Conservation (phyloP, 2,797 vertebrate species). For the Fistularia commersonii region DNA sequence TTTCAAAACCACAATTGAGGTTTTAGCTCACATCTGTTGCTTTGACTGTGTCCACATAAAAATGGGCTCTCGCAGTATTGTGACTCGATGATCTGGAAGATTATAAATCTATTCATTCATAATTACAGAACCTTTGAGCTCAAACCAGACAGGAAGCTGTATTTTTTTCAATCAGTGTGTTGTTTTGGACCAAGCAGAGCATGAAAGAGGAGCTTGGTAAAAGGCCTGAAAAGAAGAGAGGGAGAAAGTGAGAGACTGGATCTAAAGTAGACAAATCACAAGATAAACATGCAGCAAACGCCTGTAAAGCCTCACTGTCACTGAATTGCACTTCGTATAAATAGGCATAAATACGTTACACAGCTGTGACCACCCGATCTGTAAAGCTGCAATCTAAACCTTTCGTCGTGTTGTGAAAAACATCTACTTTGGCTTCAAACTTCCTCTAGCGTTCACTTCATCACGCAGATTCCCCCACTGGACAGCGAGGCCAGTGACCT, state of each 20-base stretch:
- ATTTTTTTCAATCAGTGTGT: not conserved
- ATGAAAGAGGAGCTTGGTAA: slow-evolving; percentile 12
- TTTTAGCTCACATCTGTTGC: too few relatives aligned
- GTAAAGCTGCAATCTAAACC: slow-evolving; percentile 13
- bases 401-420: slow-evolving; percentile 1
- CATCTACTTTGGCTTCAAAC: not conserved
- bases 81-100: slow-evolving; percentile 12
- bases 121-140: slow-evolving; percentile 14
- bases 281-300: slow-evolving; percentile 45
- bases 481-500: not conserved
- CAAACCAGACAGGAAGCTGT: too few relatives aligned
- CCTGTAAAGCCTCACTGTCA: slow-evolving; percentile 32
- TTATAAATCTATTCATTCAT: slow-evolving; percentile 12
- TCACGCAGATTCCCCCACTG: not conserved
- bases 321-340: slow-evolving; percentile 40
- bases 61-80: too few relatives aligned
- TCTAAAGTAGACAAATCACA: slow-evolving; percentile 19
- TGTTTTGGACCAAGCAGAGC: slow-evolving; percentile 2
- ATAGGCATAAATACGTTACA: slow-evolving; percentile 28
- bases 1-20: too few relatives aligned
- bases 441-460: not conserved
- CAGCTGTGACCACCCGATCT: slow-evolving; percentile 21
- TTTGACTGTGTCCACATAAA: too few relatives aligned
- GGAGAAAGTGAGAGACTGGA: not conserved
- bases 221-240: slow-evolving; percentile 12